phyloP scores from a whole-genome alignment of 1,140 invertebrate species.

The Thaumatotibia leucotreta region DNA sequence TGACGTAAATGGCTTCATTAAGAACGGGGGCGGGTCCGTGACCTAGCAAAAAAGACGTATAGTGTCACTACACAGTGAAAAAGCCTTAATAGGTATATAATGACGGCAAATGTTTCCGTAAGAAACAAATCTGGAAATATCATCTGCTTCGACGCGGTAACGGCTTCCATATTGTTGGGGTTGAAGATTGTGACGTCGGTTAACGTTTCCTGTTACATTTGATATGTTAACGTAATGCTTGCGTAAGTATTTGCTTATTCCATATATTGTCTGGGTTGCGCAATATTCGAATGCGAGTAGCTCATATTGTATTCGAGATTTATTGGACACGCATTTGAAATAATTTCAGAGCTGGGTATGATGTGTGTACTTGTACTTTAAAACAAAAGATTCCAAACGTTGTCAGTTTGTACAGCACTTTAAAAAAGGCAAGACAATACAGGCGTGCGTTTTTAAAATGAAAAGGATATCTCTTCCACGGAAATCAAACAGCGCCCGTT shows the following conservation, averaged over 20 bases:
- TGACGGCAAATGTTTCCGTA: conserved; percentile 63
- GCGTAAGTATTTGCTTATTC: not conserved
- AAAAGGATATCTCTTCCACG: conserved; percentile 41
- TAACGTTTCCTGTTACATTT: conserved; percentile 16
- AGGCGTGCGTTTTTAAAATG: conserved; percentile 23
- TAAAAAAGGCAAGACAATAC: not conserved
- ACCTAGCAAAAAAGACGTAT: conserved; percentile 63
- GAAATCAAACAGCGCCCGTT: conserved; percentile 46
- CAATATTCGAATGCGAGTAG: not conserved
- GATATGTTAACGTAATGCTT: conserved; percentile 3
- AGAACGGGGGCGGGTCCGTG: conserved; percentile 47
- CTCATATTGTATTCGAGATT: not conserved
- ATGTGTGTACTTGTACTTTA: not conserved
- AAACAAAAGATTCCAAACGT: not conserved
- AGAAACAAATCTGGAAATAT: conserved; percentile 53
- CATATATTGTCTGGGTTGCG: not conserved
- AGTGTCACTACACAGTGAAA: conserved; percentile 28
- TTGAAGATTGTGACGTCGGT: conserved; percentile 5
- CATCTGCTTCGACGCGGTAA: conserved; percentile 38
- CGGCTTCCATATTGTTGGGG: conserved; percentile 34
- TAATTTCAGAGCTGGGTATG: not conserved
- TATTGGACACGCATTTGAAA: not conserved
- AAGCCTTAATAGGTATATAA: conserved; percentile 67
- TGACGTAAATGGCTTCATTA: conserved; percentile 75
- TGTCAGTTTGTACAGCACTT: no score